Evolutionary conservation across 1,140 invertebrate species (phyloP), one percentile per base, ranked within the genome.

Genomic region (Habropoda laboriosa): DNA sequence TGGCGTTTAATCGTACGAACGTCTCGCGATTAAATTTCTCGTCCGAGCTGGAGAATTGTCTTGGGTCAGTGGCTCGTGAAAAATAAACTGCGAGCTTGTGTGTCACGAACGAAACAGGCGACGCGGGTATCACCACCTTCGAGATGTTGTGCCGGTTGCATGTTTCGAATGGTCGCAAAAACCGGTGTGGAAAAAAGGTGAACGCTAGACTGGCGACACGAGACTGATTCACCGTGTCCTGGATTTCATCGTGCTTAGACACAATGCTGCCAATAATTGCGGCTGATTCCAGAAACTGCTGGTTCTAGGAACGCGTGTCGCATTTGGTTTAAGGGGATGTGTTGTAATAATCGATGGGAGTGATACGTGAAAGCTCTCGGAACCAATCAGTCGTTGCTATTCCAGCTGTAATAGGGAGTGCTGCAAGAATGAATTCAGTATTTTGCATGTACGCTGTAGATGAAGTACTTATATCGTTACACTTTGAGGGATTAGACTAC

Each of bases 1-100:
- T 72, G 67, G 55, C 83, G 53, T 85, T 85, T 83, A 83, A 85
- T 84, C 83, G 74, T 68, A 76, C 72, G 57, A 64, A 70, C 64
- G 75, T 72, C 60, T 53, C 66, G 66, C 80, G 82, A 85, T 85
- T 84, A 78, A 85, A 81, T 85, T 86, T 77, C 79, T 70, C 71
- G 61, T 42, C 76, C 42, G 7, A 30, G 24, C 27, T 24, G 5
- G 10, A 67, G 60, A 57, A 78, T 74, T 72, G 74, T 64, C 57
- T 66, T 32, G 53, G 68, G 72, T 67, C 40, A 71, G 58, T 30
- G 49, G 49, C 49, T 67, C 47, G 57, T 66, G 67, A 64, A 66
- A 73, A n/a, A 55, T 53, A 66, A 67, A 67, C 55, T 40, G 55
- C 32, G 10, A 35, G 12, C 1, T 24, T 35, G 24, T 47, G n/a